Base-by-base conservation (phyloP, 2,797 vertebrate genomes). In the Chrysolophus pictus region DNA sequence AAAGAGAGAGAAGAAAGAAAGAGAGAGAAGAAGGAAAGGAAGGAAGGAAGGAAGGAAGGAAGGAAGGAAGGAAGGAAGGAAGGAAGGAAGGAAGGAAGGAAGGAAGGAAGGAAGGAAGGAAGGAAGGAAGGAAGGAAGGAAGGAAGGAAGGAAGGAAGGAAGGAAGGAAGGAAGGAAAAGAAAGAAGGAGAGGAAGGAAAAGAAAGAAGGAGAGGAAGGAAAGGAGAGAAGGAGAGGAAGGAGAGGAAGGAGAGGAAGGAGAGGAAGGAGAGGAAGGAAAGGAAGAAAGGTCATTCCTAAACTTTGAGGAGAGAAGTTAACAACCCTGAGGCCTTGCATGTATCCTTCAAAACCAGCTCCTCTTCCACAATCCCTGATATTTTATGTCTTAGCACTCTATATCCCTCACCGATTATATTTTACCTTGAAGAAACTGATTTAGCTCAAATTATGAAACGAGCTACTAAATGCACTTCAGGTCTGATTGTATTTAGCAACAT, bases 351-450 rank as follows among this genome's bases (percentile, higher is more conserved):
- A 89, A 37, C 21, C 55, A 72, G 71, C 47, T 95, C 63, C 46
- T 67, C 62, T 95, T 92, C 60, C 74, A 53, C 64, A 88, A 49
- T 35, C 90, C 70, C 83, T 91, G 80, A 93, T 60, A 82, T 92
- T 93, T 93, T 88, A 82, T 90, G 85, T 73, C 68, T 93, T 94
- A 90, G 87, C 73, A 90, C 68, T 88, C 79, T 70, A 42, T 82
- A 86, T 78, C 46, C 91, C 71, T 84, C 0, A 0, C 76, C 62
- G 58, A 49, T 95, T 92, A 95, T 92, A 95, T 87, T 92, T 91
- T 91, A 90, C 71, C 47, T 5, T 94, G 80, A 82, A 95, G 92
- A 89, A 95, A 94, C 37, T 69, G 56, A 90, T 95, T 96, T 95
- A 92, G 63, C 67, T 89, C 89, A 77, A 91, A 92, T 92, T 93